These are phyloP conservation scores for Drosophila bipectinata DNA, from an alignment of 1,140 invertebrate species.

Conservation along the genomic window DNA sequence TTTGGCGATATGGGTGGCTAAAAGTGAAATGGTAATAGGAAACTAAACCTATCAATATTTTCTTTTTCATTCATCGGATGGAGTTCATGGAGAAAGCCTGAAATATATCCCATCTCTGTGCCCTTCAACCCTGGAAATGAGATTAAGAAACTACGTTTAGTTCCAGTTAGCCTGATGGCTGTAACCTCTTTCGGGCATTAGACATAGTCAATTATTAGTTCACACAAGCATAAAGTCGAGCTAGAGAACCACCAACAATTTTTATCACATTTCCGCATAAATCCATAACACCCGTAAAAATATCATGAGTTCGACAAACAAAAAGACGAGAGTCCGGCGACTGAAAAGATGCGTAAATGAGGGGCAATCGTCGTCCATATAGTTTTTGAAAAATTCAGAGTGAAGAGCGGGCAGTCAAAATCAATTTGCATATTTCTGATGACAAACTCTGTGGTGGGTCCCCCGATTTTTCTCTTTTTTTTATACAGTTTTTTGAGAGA, in stretches of 20 bases:
- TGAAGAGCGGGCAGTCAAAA: slow-evolving; percentile 28
- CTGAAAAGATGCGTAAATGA: slow-evolving; percentile 30
- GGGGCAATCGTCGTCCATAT: slow-evolving; percentile 34
- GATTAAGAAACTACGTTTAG: slow-evolving; percentile 29
- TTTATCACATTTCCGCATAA: slow-evolving; percentile 77
- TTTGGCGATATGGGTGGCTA: slow-evolving; percentile 60
- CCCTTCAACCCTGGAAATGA: slow-evolving; percentile 5
- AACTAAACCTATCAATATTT: not conserved
- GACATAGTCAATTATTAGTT: slow-evolving; percentile 70
- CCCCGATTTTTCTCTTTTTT: not conserved
- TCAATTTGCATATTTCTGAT: slow-evolving; percentile 73
- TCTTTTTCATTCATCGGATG: not conserved
- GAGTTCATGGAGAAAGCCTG: too few relatives aligned
- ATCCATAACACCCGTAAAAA: slow-evolving; percentile 72
- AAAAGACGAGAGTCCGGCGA: slow-evolving; percentile 29
- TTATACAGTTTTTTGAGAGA: slow-evolving; percentile 29
- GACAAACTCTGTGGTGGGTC: slow-evolving; percentile 76
- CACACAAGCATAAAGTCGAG: slow-evolving; percentile 67
- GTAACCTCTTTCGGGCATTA: slow-evolving; percentile 29
- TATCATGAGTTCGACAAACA: slow-evolving; percentile 71
- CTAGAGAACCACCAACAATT: slow-evolving; percentile 18
- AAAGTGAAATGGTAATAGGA: slow-evolving; percentile 35
- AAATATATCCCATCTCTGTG: not conserved
- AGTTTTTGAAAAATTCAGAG: slow-evolving; percentile 7
- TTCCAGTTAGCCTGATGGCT: slow-evolving; percentile 26